Evolutionary conservation across 2,888 invertebrate species (phyloP).

Genomic region (Crocallis elinguaria): DNA sequence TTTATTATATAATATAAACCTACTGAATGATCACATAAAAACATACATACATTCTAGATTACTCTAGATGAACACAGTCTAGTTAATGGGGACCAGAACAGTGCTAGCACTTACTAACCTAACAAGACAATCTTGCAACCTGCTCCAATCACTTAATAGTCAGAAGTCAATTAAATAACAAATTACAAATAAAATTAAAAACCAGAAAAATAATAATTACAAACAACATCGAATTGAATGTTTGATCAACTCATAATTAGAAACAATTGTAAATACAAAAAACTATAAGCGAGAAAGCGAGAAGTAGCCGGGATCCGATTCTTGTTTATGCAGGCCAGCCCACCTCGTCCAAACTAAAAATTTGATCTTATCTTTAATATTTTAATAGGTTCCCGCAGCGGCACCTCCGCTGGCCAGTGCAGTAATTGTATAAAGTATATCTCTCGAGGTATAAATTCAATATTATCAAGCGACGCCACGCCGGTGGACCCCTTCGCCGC

Average conservation of each 20-base stretch:
- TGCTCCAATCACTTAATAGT: slow-evolving; percentile 61
- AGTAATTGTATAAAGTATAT: slow-evolving; percentile 76
- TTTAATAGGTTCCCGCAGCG: slow-evolving; percentile 83
- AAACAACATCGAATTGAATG: slow-evolving; percentile 78
- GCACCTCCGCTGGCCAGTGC: slow-evolving; percentile 71
- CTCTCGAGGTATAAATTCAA: slow-evolving; percentile 74
- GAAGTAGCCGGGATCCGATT: slow-evolving; percentile 71
- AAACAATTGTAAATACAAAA: slow-evolving; percentile 80
- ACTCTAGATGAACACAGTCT: too few species aligned
- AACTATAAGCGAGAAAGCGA: slow-evolving; percentile 67
- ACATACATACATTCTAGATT: too few species aligned
- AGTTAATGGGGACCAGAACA: too few species aligned
- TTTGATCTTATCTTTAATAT: slow-evolving; percentile 81
- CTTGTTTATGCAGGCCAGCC: slow-evolving; percentile 76
- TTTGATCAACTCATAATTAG: slow-evolving; percentile 79
- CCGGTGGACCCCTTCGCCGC: slow-evolving; percentile 37
- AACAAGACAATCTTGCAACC: slow-evolving; percentile 45
- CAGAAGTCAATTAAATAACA: slow-evolving; percentile 77
- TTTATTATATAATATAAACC: too few species aligned
- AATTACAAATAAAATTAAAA: slow-evolving; percentile 75
- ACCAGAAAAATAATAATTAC: slow-evolving; percentile 72
- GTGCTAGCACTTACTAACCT: slow-evolving; percentile 17
- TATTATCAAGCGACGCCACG: slow-evolving; percentile 56
- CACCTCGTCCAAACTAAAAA: slow-evolving; percentile 78
- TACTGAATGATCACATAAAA: too few species aligned